These are phyloP conservation scores for Conopomorpha cramerella DNA, from an alignment of 1,140 invertebrate species.

Conservation along the genomic window DNA sequence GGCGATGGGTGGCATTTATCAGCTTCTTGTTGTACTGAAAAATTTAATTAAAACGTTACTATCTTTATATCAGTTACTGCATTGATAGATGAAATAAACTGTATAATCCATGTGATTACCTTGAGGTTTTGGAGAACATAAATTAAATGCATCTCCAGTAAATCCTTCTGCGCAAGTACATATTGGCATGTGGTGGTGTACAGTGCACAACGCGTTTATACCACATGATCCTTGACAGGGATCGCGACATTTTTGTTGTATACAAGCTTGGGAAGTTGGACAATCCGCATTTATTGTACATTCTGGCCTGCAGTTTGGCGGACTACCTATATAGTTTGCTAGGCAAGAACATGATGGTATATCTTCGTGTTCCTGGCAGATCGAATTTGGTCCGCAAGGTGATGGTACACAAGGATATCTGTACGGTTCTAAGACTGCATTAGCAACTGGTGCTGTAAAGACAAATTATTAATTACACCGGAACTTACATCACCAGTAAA, in stretches of 20 bases:
- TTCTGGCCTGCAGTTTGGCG: conserved; percentile 75
- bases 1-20: conserved; percentile 64
- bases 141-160: conserved; percentile 72
- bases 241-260: conserved; percentile 71
- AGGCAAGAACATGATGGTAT: conserved; percentile 72
- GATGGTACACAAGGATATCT: conserved; percentile 73
- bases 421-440: conserved; percentile 58
- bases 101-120: conserved; percentile 16
- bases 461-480: no score
- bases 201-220: conserved; percentile 69
- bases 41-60: conserved; percentile 2
- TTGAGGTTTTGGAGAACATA: conserved; percentile 58
- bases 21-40: conserved; percentile 14
- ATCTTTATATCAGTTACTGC: no score
- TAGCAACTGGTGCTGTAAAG: conserved; percentile 34
- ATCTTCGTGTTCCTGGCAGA: conserved; percentile 68
- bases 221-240: conserved; percentile 75
- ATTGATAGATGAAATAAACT: not conserved
- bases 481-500: no score
- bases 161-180: conserved; percentile 73
- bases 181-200: conserved; percentile 73
- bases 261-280: conserved; percentile 67
- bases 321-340: conserved; percentile 68
- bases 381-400: conserved; percentile 72
- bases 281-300: conserved; percentile 76